These are phyloP conservation scores for Monodelphis domestica DNA, from an alignment of 2,797 vertebrate genomes.

Conservation along the genomic window DNA sequence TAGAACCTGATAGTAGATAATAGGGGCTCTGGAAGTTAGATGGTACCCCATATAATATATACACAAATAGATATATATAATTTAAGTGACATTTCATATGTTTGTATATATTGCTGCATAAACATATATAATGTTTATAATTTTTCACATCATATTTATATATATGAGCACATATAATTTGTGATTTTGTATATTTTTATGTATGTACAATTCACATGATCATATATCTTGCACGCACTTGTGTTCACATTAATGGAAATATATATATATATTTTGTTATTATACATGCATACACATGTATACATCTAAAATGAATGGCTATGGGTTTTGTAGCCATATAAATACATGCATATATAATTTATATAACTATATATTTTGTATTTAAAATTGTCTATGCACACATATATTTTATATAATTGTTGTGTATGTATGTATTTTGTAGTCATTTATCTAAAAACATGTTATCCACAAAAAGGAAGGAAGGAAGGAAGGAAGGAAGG, in stretches of 20 bases:
- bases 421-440: not conserved
- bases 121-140: not conserved
- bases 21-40: not conserved
- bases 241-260: not conserved
- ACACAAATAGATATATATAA: not conserved
- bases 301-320: not conserved
- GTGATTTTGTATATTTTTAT: not conserved
- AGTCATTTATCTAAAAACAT: not conserved
- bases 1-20: not conserved
- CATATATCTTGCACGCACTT: too few relatives aligned
- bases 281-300: too few relatives aligned
- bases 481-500: too few relatives aligned
- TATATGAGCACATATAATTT: too few relatives aligned
- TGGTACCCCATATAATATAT: not conserved
- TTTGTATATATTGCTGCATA: not conserved
- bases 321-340: not conserved
- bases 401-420: not conserved
- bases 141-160: not conserved
- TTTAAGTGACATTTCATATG: not conserved
- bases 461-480: not conserved
- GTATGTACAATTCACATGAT: not conserved
- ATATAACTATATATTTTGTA: not conserved
- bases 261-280: too few relatives aligned
- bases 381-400: not conserved
- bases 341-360: not conserved